Conservation (phyloP, 2,113 vertebrate genomes). For the Cardinalis cardinalis region DNA sequence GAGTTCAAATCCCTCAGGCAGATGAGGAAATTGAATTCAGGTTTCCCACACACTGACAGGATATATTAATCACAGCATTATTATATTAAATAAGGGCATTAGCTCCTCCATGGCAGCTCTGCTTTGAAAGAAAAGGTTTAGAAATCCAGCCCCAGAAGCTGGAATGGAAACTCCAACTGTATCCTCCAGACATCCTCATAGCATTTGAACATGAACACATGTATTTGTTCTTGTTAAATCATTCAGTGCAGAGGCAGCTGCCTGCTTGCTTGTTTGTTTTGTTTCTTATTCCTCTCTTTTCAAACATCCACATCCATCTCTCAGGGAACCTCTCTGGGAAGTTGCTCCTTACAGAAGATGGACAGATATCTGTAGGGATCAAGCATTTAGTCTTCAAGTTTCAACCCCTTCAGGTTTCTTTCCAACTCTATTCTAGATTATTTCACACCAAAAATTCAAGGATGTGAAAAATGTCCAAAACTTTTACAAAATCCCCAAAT, state of each 20-base stretch:
- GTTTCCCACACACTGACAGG: constrained; percentile 46
- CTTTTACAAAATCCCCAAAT: neutral
- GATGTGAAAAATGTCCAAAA: neutral
- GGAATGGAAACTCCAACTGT: neutral
- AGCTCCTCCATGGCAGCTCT: neutral
- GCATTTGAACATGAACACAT: neutral
- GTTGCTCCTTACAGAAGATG: neutral
- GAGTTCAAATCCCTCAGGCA: constrained; percentile 38
- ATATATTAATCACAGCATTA: constrained; percentile 23
- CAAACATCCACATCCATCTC: neutral
- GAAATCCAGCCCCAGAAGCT: neutral
- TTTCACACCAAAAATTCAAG: neutral
- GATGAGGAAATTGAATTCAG: constrained; percentile 43
- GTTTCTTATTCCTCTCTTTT: neutral
- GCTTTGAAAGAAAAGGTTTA: neutral
- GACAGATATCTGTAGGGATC: neutral
- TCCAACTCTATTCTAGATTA: neutral
- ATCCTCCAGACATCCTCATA: neutral
- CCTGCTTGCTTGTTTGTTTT: neutral
- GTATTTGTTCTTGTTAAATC: neutral
- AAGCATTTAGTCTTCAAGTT: neutral
- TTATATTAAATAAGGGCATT: constrained; percentile 45
- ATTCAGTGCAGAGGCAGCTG: neutral
- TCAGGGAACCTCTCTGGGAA: neutral
- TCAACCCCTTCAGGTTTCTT: neutral